Evolutionary conservation across 2,113 vertebrate species (phyloP), one percentile per base, ranked within the genome.

Genomic region (Eurystomus gularis): DNA sequence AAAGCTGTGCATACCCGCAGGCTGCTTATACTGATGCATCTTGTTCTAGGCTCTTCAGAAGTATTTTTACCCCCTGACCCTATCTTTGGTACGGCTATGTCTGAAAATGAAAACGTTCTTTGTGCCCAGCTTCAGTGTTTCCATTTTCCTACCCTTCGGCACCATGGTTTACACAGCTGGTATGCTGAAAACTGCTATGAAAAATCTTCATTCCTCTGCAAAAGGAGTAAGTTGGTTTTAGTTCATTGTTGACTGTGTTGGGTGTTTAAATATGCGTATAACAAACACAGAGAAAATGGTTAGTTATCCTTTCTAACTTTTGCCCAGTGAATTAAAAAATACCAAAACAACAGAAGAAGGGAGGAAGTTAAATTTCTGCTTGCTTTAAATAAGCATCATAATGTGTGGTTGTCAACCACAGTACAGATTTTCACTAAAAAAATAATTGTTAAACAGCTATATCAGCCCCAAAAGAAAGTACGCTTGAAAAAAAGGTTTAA

Each of bases 41-140:
- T 92, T 33, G 4, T 86, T 40, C 11, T 94, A 99, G 99, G 99
- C 26, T 98, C 99, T 9, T 98, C 99, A 60, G 98, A 99, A 97
- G 99, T 99, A 46, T 99, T 99, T 93, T 95, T 99, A 58, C 99
- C 99, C 28, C 99, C 99, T 6, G 98, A 99, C 82, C 97, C 98
- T n/a, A 98, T 95, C 26, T 97, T 99, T 9, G 98, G 97, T 6
- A 97, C 98, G 5, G 98, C 98, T 5, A 98, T 98, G 81, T 98
- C 98, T 49, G 98, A 98, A 49, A 99, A 98, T 65, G 99, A 99
- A 75, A 99, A 98, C 7, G 97, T 99, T 72, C 98, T 99, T 96
- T 99, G 99, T 39, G 99, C 98, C 23, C 99, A 99, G 97, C 98
- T 99, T 49, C 99, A 99, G 91, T 99, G 98, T 66, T 99, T 99